Evolutionary conservation across 2,888 invertebrate genomes (phyloP).

Genomic region (Ichneumoninae sp.): DNA sequence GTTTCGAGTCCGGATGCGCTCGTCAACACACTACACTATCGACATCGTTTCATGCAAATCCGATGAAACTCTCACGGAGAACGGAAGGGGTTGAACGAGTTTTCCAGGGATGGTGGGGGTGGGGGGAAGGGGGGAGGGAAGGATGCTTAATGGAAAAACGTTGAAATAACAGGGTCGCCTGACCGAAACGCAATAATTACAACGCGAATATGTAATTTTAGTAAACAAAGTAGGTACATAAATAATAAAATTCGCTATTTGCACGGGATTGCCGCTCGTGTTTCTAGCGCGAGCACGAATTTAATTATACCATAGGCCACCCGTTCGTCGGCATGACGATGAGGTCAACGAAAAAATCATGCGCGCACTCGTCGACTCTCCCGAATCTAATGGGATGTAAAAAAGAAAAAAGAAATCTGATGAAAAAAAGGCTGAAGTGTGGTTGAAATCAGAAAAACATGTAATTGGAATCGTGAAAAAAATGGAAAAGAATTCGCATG

Average conservation of each 20-base stretch:
- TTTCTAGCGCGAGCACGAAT: slow-evolving; percentile 73
- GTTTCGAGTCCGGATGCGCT: slow-evolving; percentile 77
- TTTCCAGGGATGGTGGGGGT: slow-evolving; percentile 67
- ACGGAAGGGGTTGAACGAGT: slow-evolving; percentile 57
- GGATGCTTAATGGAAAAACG: slow-evolving; percentile 78
- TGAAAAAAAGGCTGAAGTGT: background rate
- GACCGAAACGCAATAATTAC: slow-evolving; percentile 83
- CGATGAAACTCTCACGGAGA: slow-evolving; percentile 55
- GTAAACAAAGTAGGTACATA: slow-evolving; percentile 82
- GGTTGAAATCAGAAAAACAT: background rate
- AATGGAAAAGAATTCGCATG: too few species aligned
- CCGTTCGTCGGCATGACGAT: slow-evolving; percentile 41
- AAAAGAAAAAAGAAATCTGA: background rate
- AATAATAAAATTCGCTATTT: slow-evolving; percentile 84
- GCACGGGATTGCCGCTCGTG: slow-evolving; percentile 67
- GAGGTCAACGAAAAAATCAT: slow-evolving; percentile 24
- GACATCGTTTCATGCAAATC: slow-evolving; percentile 60
- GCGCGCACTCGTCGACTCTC: background rate
- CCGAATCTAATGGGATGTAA: background rate
- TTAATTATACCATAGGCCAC: slow-evolving; percentile 76
- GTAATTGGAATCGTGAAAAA: too few species aligned
- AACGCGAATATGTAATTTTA: slow-evolving; percentile 83
- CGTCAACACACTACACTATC: slow-evolving; percentile 59
- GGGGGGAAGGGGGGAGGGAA: slow-evolving; percentile 10
- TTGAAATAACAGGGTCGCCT: slow-evolving; percentile 82